A percentile compares a stretch with the other conserved stretches of the same genome.
Evolutionary conservation across 2,113 vertebrate genomes (phyloP).

Genomic region (Chionodraco myersi): DNA sequence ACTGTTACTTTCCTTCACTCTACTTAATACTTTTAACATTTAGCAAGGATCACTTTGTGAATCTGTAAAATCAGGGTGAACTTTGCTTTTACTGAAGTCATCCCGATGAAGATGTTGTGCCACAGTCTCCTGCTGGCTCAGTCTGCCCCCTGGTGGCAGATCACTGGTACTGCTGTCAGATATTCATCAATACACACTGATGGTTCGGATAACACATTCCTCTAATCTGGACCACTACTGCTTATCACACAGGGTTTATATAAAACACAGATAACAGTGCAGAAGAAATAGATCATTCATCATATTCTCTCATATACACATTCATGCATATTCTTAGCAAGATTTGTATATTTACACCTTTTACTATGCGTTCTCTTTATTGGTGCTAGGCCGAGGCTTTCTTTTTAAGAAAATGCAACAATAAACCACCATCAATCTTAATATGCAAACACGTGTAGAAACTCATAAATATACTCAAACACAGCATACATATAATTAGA

Average conservation of each 20-base stretch:
- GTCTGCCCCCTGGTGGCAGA: conserved; percentile 51
- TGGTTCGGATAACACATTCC: not conserved
- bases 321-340: not conserved
- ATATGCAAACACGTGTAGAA: too few relatives aligned
- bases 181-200: not conserved
- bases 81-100: not conserved
- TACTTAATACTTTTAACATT: too few relatives aligned
- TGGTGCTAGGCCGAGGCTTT: too few relatives aligned
- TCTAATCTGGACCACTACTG: conserved; percentile 14
- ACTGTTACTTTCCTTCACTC: not conserved
- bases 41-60: too few relatives aligned
- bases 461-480: too few relatives aligned
- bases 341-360: not conserved
- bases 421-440: too few relatives aligned
- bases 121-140: not conserved
- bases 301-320: too few relatives aligned
- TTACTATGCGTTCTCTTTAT: not conserved
- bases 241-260: not conserved
- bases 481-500: too few relatives aligned
- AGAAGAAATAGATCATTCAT: not conserved
- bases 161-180: not conserved
- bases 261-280: not conserved
- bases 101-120: not conserved
- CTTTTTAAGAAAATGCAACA: too few relatives aligned
- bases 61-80: not conserved